Conservation (phyloP, 2,113 vertebrate species). For the Pterocles orientalis region DNA sequence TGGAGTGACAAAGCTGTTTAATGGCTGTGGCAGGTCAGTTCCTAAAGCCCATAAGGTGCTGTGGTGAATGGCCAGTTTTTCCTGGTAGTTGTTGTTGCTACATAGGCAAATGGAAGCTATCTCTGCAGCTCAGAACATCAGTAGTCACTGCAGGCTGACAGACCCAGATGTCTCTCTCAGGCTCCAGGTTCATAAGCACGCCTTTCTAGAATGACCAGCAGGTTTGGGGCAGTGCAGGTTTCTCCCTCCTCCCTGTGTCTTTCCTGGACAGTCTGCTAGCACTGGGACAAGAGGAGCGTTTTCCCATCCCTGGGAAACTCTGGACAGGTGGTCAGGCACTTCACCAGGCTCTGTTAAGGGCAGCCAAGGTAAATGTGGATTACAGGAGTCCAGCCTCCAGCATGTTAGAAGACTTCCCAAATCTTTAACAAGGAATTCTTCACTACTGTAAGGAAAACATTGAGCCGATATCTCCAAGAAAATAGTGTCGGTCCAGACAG, state of each 20-base stretch:
- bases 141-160: not conserved
- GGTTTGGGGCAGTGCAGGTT: not conserved
- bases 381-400: not conserved
- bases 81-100: not conserved
- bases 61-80: not conserved
- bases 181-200: not conserved
- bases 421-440: not conserved
- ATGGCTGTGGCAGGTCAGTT: not conserved
- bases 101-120: not conserved
- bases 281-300: not conserved
- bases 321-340: not conserved
- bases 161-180: not conserved
- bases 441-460: not conserved
- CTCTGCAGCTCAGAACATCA: not conserved
- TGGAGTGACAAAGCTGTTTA: not conserved
- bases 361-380: not conserved
- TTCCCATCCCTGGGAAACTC: not conserved
- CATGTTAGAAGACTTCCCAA: not conserved
- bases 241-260: not conserved
- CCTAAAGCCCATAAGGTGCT: not conserved
- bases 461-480: slow-evolving; percentile 10
- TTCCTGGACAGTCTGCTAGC: not conserved
- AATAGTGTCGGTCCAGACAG: not conserved
- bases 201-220: not conserved
- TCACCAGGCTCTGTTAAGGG: not conserved